phyloP scores from a whole-genome alignment of 2,113 vertebrate genomes.

The Oxyruncus cristatus region DNA sequence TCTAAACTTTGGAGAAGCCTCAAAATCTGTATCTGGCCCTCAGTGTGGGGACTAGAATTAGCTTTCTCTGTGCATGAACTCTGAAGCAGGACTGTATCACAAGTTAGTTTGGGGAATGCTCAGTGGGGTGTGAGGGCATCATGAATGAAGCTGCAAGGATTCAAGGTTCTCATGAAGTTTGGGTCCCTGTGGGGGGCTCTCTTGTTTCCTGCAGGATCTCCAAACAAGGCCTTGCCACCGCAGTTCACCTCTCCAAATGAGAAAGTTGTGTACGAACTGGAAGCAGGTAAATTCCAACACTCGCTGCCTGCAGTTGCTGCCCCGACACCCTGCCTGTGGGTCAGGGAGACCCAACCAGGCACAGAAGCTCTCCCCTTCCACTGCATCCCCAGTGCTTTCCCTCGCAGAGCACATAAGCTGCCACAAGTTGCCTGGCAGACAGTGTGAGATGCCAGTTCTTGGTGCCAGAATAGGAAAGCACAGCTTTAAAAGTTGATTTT shows the following conservation, averaged over 20 bases:
- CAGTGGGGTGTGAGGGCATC: accelerated
- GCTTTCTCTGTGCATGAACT: neutral
- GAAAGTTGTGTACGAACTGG: constrained; percentile 64
- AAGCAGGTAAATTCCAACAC: constrained; percentile 65
- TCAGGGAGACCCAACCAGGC: neutral
- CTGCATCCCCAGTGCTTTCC: neutral
- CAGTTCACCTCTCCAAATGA: constrained; percentile 69
- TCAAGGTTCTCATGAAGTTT: neutral
- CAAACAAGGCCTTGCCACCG: constrained; percentile 60
- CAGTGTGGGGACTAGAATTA: neutral
- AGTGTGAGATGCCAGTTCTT: neutral
- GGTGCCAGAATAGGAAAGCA: neutral
- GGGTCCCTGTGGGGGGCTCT: neutral
- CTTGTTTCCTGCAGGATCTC: constrained; percentile 61
- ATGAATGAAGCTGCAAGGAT: neutral
- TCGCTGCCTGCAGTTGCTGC: accelerated
- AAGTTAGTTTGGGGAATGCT: accelerated
- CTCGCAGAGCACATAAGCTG: accelerated
- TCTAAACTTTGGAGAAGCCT: neutral
- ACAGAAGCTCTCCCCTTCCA: neutral
- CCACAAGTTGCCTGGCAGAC: neutral
- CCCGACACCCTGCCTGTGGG: neutral
- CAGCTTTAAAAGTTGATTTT: neutral
- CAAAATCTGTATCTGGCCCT: neutral
- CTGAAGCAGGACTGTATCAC: neutral